A percentile compares a stretch with the other conserved stretches of the same genome.
These are phyloP conservation scores for Oligia strigilis DNA, from an alignment of 2,888 invertebrate species.

Conservation along the genomic window DNA sequence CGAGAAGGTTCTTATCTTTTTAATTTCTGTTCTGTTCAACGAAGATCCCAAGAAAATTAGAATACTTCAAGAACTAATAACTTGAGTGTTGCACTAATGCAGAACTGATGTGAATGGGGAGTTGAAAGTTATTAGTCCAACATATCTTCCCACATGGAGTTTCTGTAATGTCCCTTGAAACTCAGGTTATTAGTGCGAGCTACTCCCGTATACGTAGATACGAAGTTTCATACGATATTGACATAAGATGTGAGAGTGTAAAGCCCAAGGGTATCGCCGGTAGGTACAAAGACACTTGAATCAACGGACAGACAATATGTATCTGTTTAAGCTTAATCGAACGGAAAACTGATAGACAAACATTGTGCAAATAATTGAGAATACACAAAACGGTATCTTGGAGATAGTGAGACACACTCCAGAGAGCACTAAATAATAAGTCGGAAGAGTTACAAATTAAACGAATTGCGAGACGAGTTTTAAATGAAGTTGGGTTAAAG, in stretches of 20 bases:
- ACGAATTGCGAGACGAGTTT: neutral
- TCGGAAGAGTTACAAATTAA: constrained; percentile 3
- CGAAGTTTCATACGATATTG: constrained; percentile 33
- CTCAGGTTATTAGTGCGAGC: constrained; percentile 51
- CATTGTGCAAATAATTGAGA: constrained; percentile 43
- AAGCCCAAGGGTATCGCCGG: constrained; percentile 26
- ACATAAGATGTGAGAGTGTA: constrained; percentile 24
- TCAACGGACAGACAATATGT: constrained; percentile 52
- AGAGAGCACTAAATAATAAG: constrained; percentile 19
- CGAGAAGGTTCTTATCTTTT: too few species aligned
- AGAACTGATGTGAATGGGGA: constrained; percentile 25
- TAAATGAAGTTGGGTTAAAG: neutral
- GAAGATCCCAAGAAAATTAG: constrained; percentile 3
- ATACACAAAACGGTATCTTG: constrained; percentile 27
- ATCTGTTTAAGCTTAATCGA: constrained; percentile 66
- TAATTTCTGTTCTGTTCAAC: neutral
- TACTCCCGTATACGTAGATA: constrained; percentile 5
- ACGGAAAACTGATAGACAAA: constrained; percentile 68
- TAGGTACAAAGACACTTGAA: constrained; percentile 30
- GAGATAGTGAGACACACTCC: constrained; percentile 28
- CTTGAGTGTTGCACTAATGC: constrained; percentile 32
- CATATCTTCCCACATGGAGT: constrained; percentile 33
- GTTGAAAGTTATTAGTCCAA: constrained; percentile 45
- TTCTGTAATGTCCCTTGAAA: constrained; percentile 47
- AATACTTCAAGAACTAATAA: constrained; percentile 40